A percentile compares a stretch with the other conserved stretches of the same genome.
Evolutionary conservation across 1,140 invertebrate species (phyloP).

Genomic region (Bilobella aurantiaca): DNA sequence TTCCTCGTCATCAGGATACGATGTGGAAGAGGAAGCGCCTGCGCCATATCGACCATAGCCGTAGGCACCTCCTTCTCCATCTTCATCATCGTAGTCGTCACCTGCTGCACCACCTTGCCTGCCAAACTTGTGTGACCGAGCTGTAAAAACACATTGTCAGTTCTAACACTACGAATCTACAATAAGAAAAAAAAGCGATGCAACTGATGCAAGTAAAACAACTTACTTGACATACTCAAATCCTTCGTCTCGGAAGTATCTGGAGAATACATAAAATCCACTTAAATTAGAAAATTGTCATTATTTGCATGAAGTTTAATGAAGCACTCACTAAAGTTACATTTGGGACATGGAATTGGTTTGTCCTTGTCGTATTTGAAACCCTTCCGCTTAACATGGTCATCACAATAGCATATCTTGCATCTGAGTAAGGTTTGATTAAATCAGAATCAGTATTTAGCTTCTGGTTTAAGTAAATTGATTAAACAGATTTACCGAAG

Average conservation of each 20-base stretch:
- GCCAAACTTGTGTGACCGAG: slow-evolving; percentile 69
- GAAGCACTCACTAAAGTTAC: slow-evolving; percentile 50
- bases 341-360: slow-evolving; percentile 86
- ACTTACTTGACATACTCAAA: slow-evolving; percentile 85
- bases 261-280: neutral
- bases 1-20: slow-evolving; percentile 25
- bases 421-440: slow-evolving; percentile 49
- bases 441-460: slow-evolving; percentile 5
- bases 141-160: slow-evolving; percentile 40
- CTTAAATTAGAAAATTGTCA: neutral
- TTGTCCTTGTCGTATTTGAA: slow-evolving; percentile 85
- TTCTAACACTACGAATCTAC: neutral
- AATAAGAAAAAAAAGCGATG: no score
- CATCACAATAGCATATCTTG: slow-evolving; percentile 93
- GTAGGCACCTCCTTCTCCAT: slow-evolving; percentile 38
- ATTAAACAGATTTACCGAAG: slow-evolving; percentile 11
- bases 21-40: slow-evolving; percentile 28
- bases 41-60: slow-evolving; percentile 39
- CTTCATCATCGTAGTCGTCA: slow-evolving; percentile 52
- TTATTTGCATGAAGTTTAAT: neutral
- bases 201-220: slow-evolving; percentile 37
- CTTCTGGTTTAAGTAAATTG: slow-evolving; percentile 1
- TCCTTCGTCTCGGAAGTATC: slow-evolving; percentile 86
- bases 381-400: slow-evolving; percentile 84
- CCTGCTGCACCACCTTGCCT: slow-evolving; percentile 60